Evolutionary conservation across 2,888 invertebrate species (phyloP).

Genomic region (Cryptosula pallasiana): DNA sequence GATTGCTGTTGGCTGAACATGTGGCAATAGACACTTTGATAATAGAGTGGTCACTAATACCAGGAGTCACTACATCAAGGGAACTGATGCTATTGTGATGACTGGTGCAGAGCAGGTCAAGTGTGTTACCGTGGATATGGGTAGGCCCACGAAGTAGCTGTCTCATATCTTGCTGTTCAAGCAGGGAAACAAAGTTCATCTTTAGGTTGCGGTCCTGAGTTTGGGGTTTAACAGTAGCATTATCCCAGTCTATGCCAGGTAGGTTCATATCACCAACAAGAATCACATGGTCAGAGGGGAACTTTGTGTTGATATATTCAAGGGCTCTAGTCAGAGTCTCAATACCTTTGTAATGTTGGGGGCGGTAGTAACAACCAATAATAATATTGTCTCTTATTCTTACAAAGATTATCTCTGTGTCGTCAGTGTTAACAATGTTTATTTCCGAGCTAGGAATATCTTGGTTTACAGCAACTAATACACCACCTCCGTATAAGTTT

Average conservation of each 20-base stretch:
- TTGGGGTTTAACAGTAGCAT: not conserved
- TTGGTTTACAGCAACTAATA: not conserved
- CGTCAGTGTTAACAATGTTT: not conserved
- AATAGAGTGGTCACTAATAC: constrained; percentile 8
- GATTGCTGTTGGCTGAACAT: no score
- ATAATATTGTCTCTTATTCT: no score
- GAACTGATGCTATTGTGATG: not conserved
- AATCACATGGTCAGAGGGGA: not conserved
- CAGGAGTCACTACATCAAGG: not conserved
- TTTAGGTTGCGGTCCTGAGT: not conserved
- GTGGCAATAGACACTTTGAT: not conserved
- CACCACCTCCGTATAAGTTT: no score
- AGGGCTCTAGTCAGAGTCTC: not conserved
- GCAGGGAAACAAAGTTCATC: not conserved
- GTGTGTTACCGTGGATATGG: not conserved
- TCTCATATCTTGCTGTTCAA: not conserved
- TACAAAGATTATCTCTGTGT: no score
- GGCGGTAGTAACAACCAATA: constrained; percentile 16
- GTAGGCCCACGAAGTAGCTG: constrained; percentile 1
- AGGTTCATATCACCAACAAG: constrained; percentile 15
- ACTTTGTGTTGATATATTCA: not conserved
- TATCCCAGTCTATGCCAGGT: not conserved
- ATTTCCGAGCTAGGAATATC: not conserved
- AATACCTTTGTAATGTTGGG: not conserved
- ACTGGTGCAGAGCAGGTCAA: constrained; percentile 2